These are phyloP conservation scores for Peromyscus melanophrys DNA, from an alignment of 2,797 vertebrate genomes.

Conservation along the genomic window DNA sequence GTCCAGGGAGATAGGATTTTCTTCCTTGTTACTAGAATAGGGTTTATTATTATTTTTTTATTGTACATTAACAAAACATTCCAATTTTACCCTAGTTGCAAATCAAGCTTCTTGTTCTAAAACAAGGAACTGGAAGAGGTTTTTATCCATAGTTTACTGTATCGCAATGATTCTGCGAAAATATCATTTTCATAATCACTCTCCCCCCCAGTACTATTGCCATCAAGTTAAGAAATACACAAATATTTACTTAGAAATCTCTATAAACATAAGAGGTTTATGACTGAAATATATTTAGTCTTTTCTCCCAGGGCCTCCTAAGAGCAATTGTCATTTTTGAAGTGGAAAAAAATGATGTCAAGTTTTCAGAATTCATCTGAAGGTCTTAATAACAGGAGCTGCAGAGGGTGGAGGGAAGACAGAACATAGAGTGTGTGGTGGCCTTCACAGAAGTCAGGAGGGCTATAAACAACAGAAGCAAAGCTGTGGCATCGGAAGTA, in stretches of 20 bases:
- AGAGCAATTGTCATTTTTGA: constrained; percentile 2
- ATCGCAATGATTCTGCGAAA: constrained; percentile 40
- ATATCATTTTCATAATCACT: constrained; percentile 51
- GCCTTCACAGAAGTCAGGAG: neutral
- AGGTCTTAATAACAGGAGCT: neutral
- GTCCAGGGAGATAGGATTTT: constrained; percentile 5
- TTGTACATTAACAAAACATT: constrained; percentile 59
- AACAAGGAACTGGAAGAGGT: constrained; percentile 33
- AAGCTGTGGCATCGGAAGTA: neutral
- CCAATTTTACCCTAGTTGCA: constrained; percentile 35
- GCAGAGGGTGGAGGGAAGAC: neutral
- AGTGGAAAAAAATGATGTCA: constrained; percentile 40
- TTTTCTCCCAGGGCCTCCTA: neutral
- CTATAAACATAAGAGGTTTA: neutral
- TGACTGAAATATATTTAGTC: constrained; percentile 9
- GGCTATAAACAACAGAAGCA: neutral
- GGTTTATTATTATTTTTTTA: constrained; percentile 52
- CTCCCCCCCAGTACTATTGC: neutral
- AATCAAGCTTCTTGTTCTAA: constrained; percentile 60
- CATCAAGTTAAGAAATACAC: constrained; percentile 64
- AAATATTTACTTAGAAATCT: constrained; percentile 75
- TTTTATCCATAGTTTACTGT: constrained; percentile 53
- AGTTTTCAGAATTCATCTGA: constrained; percentile 2
- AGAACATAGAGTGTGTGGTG: neutral
- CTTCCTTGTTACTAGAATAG: constrained; percentile 44